Percentiles rank a stretch among this genome's conserved stretches.
phyloP scores from a whole-genome alignment of 1,140 invertebrate genomes.

The Drosophila takahashii region DNA sequence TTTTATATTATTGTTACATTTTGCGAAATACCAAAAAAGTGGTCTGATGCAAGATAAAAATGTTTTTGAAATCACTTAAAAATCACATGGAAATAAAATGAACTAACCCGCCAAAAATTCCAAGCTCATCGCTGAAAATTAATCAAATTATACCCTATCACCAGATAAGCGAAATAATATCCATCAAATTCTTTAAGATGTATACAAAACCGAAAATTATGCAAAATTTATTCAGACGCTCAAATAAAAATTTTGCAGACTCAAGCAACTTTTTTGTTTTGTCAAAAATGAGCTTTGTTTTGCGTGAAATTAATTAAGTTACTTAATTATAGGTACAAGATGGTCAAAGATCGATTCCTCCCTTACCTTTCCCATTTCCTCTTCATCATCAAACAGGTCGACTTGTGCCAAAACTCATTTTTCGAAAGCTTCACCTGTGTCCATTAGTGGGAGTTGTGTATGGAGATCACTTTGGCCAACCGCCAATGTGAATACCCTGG shows the following conservation, averaged over 20 bases:
- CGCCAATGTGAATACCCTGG: background rate
- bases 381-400: conserved; percentile 50
- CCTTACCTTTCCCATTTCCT: background rate
- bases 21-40: background rate
- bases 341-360: conserved; percentile 33
- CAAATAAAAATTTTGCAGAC: conserved; percentile 45
- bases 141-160: conserved; percentile 60
- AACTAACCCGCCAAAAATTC: conserved; percentile 22
- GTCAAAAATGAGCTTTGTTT: conserved; percentile 21
- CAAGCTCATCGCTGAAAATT: conserved; percentile 40
- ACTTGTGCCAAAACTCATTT: conserved; percentile 66
- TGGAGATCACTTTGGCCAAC: background rate
- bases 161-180: conserved; percentile 51
- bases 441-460: conserved; percentile 16
- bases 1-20: no score
- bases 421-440: conserved; percentile 11
- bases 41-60: background rate
- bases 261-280: conserved; percentile 26
- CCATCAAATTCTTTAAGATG: conserved; percentile 59
- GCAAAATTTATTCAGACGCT: conserved; percentile 61
- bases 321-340: conserved; percentile 70
- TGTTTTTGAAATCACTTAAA: conserved; percentile 8
- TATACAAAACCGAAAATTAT: conserved; percentile 57
- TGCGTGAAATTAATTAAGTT: conserved; percentile 73
- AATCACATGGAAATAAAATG: conserved; percentile 5